phyloP scores from a whole-genome alignment of 1,140 invertebrate species.

The Nomia melanderi region DNA sequence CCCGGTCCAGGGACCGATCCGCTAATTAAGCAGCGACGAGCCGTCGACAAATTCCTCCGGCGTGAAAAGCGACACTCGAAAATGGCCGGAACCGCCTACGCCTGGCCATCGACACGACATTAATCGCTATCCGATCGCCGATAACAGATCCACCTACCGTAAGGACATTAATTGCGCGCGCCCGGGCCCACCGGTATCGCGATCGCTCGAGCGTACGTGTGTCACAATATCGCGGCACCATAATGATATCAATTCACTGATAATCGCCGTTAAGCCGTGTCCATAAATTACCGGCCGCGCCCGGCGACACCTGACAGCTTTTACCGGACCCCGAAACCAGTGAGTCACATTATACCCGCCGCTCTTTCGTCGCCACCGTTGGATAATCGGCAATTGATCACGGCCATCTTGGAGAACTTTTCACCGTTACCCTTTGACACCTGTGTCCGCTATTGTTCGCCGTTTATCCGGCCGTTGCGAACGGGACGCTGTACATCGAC shows the following conservation, averaged over 20 bases:
- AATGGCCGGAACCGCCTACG: background rate
- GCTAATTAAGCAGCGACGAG: background rate
- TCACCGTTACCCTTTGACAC: too few relatives aligned
- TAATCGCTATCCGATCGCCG: slow-evolving; percentile 11
- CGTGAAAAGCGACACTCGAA: background rate
- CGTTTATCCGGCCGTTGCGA: too few relatives aligned
- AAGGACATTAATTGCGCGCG: slow-evolving; percentile 2
- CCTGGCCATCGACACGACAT: background rate
- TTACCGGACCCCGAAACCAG: slow-evolving; percentile 30
- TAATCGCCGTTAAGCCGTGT: slow-evolving; percentile 63
- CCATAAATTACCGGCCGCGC: slow-evolving; percentile 58
- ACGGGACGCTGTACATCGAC: too few relatives aligned
- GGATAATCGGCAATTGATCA: too few relatives aligned
- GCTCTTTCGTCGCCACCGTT: background rate
- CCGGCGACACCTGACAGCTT: slow-evolving; percentile 35
- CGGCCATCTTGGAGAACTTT: too few relatives aligned
- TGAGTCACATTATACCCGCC: slow-evolving; percentile 6
- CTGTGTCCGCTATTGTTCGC: too few relatives aligned
- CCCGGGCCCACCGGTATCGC: background rate
- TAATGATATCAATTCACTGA: slow-evolving; percentile 52
- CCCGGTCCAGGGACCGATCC: background rate
- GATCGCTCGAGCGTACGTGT: slow-evolving; percentile 25
- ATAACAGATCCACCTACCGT: background rate
- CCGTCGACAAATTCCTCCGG: slow-evolving; percentile 1
- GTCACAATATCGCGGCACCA: slow-evolving; percentile 43